Base-by-base conservation (phyloP, 1,140 invertebrate genomes). In the Heliconius melpomene region DNA sequence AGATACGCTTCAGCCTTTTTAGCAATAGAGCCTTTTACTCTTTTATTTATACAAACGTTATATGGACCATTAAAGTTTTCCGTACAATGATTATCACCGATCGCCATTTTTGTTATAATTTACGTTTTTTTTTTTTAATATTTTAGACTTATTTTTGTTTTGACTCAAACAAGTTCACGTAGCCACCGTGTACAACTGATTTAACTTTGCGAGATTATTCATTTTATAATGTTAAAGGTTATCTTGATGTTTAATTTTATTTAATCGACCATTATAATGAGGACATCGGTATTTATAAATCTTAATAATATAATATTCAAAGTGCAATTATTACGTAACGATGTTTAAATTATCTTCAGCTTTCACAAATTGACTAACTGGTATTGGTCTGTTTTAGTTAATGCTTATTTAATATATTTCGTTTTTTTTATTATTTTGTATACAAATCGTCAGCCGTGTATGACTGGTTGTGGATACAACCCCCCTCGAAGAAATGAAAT, bases 1-100 rank as follows among this genome's bases (percentile, higher is more conserved):
- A 93, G 85, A 81, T 93, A 93, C 0, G 88, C 88, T 74, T 90
- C 88, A 20, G 92, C 92, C 79, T 86, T 92, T 75, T 86, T 87
- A n/a, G 89, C 88, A 38, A 93, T 91, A 1, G 88, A 85, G 0
- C 89, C 87, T 29, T 87, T 89, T 0, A 80, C 80, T 72, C 79
- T 86, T 76, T 87, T 90, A 71, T 88, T 90, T 1, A 93, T 77
- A 32, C 38, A 46, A 72, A 71, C 66, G 54, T 79, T 0, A 80
- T 86, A 71, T 26, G 60, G 60, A 88, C 84, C 38, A 83, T 18
- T 52, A 60, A n/a, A 38, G 40, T 74, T 73, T 57, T 74, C 72
- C 16, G 72, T 73, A 46, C 36, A 75, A 29, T 66, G 9, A 66
- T 46, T 23, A 5, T 26, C 60, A 18, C 60, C 75, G 3, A 70